phyloP scores from a whole-genome alignment of 2,113 vertebrate species.

The Podiceps cristatus region DNA sequence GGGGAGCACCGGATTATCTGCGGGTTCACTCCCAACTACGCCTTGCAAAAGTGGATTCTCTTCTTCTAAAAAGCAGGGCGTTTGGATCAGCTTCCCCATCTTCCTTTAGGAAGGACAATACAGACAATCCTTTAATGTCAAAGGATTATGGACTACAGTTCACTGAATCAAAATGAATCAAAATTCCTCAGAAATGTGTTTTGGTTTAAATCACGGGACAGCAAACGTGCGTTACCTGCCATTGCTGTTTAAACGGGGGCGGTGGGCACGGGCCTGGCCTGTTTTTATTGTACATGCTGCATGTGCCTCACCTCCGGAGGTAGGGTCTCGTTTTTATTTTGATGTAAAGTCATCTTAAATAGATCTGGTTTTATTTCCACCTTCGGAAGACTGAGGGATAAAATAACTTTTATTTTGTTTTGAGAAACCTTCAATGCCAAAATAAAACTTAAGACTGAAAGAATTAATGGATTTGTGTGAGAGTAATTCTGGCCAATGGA shows the following conservation, averaged over 20 bases:
- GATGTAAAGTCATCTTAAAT: not conserved
- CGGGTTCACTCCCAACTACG: fast-evolving
- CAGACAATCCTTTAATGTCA: fast-evolving
- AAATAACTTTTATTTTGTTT: not conserved
- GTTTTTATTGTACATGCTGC: fast-evolving
- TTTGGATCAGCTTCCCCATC: not conserved
- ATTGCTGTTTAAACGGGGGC: fast-evolving
- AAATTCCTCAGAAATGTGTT: not conserved
- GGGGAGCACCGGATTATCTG: not conserved
- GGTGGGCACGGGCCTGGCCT: fast-evolving
- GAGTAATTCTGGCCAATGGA: fast-evolving
- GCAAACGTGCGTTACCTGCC: fast-evolving
- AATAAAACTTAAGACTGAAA: constrained; percentile 16
- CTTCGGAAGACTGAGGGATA: not conserved
- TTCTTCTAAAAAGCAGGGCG: fast-evolving
- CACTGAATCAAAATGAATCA: not conserved
- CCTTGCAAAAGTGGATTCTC: fast-evolving
- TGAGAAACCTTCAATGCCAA: not conserved
- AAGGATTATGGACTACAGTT: not conserved
- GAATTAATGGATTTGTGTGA: not conserved
- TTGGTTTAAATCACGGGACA: not conserved
- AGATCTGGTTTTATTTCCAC: not conserved
- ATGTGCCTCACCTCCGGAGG: not conserved
- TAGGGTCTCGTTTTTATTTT: not conserved
- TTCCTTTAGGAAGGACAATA: not conserved